Percentiles rank a stretch among this genome's conserved stretches.
These are phyloP conservation scores for Drosophila tani DNA, from an alignment of 1,140 invertebrate species.

Conservation along the genomic window DNA sequence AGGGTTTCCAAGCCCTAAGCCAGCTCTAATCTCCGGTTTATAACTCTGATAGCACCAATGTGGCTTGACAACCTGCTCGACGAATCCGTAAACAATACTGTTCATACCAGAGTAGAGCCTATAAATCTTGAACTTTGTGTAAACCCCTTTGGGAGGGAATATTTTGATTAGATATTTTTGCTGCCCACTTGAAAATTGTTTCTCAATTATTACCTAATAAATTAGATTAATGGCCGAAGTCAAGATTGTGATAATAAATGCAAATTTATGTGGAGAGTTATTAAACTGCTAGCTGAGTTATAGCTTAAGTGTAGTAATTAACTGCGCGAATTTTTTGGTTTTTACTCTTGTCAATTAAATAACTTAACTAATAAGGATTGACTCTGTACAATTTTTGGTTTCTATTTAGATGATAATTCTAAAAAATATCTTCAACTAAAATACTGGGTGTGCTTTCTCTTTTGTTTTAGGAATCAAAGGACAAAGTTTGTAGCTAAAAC, in stretches of 20 bases:
- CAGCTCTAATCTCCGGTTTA: slow-evolving; percentile 39
- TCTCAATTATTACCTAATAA: slow-evolving; percentile 44
- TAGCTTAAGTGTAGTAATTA: background rate
- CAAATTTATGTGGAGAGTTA: slow-evolving; percentile 37
- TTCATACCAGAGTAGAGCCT: slow-evolving; percentile 18
- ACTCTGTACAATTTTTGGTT: too few species aligned
- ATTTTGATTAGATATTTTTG: slow-evolving; percentile 62
- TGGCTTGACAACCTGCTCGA: slow-evolving; percentile 12
- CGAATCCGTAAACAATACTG: slow-evolving; percentile 39
- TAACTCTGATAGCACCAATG: slow-evolving; percentile 14
- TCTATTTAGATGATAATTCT: too few species aligned
- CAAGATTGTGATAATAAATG: slow-evolving; percentile 30
- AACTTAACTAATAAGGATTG: background rate
- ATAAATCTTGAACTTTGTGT: slow-evolving; percentile 47
- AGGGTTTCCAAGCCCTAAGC: slow-evolving; percentile 9
- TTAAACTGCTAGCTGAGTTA: slow-evolving; percentile 6
- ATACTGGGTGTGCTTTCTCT: too few species aligned
- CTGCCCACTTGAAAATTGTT: slow-evolving; percentile 28
- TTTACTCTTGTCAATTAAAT: background rate
- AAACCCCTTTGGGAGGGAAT: slow-evolving; percentile 12
- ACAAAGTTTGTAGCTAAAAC: too few species aligned
- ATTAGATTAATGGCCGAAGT: slow-evolving; percentile 36
- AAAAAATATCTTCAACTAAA: too few species aligned
- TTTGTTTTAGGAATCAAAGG: too few species aligned
- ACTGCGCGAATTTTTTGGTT: background rate